These are phyloP conservation scores for Gallinago solitaria DNA, from an alignment of 2,797 vertebrate species.

Conservation along the genomic window DNA sequence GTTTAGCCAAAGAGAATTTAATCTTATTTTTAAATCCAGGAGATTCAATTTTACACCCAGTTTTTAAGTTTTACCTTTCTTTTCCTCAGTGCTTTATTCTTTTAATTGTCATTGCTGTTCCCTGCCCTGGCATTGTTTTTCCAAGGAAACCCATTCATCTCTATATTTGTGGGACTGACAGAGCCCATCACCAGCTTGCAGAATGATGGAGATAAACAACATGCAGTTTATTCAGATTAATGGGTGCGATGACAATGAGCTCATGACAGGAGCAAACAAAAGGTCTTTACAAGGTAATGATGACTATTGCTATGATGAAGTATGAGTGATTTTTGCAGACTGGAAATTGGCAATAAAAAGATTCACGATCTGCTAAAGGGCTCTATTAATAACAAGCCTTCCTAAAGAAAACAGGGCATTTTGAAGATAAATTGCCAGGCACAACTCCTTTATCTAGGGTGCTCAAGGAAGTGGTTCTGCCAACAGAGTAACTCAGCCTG, in stretches of 20 bases:
- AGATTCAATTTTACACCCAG: not conserved
- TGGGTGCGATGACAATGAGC: not conserved
- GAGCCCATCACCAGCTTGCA: constrained; percentile 23
- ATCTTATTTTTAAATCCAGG: not conserved
- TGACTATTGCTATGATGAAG: not conserved
- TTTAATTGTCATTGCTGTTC: not conserved
- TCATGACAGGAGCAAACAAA: constrained; percentile 19
- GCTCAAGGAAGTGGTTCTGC: constrained; percentile 1
- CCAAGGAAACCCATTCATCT: constrained; percentile 22
- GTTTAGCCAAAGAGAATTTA: not conserved
- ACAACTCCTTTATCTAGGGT: not conserved
- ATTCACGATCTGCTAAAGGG: not conserved
- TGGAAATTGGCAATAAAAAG: constrained; percentile 43
- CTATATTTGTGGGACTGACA: not conserved
- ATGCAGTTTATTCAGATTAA: constrained; percentile 40
- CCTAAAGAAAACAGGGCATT: constrained; percentile 18
- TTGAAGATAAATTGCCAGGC: constrained; percentile 35
- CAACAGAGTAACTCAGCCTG: not conserved
- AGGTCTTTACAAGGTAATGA: constrained; percentile 11
- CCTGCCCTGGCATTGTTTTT: not conserved
- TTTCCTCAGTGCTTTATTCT: not conserved
- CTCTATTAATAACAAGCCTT: constrained; percentile 30
- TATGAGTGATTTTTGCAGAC: not conserved
- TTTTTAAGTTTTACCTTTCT: not conserved
- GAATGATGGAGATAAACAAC: constrained; percentile 44